Evolutionary conservation across 2,888 invertebrate genomes (phyloP).

Genomic region (Hermaeophaga mercurialis): DNA sequence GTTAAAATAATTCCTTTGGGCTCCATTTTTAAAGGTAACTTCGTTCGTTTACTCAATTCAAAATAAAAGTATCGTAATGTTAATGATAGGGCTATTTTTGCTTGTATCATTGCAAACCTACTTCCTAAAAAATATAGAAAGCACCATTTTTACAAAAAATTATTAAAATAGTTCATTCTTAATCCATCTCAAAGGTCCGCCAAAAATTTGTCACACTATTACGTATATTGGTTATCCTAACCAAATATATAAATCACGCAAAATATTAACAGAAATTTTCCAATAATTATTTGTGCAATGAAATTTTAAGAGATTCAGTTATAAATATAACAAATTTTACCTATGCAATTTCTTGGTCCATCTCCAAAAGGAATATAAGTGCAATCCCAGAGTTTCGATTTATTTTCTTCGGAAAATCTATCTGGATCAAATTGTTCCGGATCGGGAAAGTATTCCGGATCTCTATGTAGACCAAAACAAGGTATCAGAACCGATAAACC

Average conservation of each 20-base stretch:
- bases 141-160: no score
- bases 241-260: no score
- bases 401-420: constrained; percentile 61
- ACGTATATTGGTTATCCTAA: no score
- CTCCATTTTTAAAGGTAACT: constrained; percentile 55
- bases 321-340: constrained; percentile 52
- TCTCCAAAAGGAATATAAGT: constrained; percentile 64
- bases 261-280: no score
- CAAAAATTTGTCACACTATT: no score
- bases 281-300: no score
- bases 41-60: constrained; percentile 50
- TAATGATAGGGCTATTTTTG: constrained; percentile 61
- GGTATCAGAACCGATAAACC: constrained; percentile 63
- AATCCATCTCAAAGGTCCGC: no score
- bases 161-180: no score
- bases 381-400: constrained; percentile 56
- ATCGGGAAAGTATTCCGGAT: constrained; percentile 62
- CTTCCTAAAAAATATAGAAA: constrained; percentile 55
- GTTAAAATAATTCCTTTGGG: constrained; percentile 54
- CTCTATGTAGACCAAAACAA: constrained; percentile 63
- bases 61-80: constrained; percentile 56
- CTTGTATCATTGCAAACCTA: constrained; percentile 63
- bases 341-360: constrained; percentile 64
- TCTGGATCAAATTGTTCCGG: constrained; percentile 65
- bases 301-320: no score